These are phyloP conservation scores for Cheiracanthium punctorium DNA, from an alignment of 2,888 invertebrate species.

Conservation along the genomic window DNA sequence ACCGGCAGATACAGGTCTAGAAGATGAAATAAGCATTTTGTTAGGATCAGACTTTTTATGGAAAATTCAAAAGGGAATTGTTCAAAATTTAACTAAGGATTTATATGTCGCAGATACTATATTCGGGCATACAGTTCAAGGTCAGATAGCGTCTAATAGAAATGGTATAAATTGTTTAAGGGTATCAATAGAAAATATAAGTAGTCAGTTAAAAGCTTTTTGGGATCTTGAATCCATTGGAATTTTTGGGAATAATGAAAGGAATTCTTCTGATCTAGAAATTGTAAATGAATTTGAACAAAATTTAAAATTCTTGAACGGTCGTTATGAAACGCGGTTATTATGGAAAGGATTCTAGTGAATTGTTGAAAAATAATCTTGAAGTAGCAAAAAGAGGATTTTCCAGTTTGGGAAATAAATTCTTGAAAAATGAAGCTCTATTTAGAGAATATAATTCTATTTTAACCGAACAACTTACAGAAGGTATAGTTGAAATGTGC, in stretches of 20 bases:
- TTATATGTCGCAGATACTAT: neutral
- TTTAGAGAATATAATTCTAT: neutral
- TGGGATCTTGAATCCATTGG: neutral
- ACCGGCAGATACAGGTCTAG: too few species aligned
- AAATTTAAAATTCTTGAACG: neutral
- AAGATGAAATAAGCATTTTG: neutral
- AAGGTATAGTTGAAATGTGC: neutral
- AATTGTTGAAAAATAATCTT: neutral
- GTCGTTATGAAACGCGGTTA: neutral
- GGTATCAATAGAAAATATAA: neutral
- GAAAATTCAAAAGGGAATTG: constrained; percentile 11
- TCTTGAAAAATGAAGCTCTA: neutral
- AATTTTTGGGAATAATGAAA: neutral
- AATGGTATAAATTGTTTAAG: neutral
- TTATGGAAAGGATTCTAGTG: neutral
- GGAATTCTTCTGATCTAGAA: neutral
- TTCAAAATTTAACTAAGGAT: neutral
- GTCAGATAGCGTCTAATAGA: neutral
- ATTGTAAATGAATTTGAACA: neutral
- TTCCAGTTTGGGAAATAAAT: neutral
- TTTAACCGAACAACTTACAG: neutral
- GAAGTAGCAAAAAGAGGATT: neutral
- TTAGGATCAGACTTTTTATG: constrained; percentile 15
- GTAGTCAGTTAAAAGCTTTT: neutral
- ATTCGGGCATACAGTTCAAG: neutral